Base-by-base conservation (phyloP, 2,113 vertebrate species). In the Albula glossodonta region DNA sequence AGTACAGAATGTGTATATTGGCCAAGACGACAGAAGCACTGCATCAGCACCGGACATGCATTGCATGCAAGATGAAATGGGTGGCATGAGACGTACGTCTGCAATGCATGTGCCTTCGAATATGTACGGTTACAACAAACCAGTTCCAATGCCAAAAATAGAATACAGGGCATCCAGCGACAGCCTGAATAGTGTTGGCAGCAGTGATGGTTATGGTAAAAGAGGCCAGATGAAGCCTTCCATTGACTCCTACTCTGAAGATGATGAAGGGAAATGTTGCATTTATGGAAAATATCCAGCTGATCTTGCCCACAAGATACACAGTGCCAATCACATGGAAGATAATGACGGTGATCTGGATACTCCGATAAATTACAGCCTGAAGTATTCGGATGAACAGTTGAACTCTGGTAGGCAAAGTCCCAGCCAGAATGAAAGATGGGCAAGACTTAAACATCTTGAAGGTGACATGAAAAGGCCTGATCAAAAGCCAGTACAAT, bases 351-450 rank as follows among this genome's bases (percentile, higher is more conserved):
- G 94, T 19, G 98, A 99, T 85, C 81, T 99, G 52, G 98, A 99
- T 88, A 99, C 98, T 13, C 98, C 98, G 81, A 99, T 99, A 93
- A 99, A 99, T 92, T 99, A 99, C 8, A 99, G 98, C 91, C 96
- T 99, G 51, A 99, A 99, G 90, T 99, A 99, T 87, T 99, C 98
- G 0, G 98, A 99, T 85, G 98, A 99, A 82, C 98, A 99, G 89
- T 92, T 99, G 82, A 99, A 99, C 90, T 99, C 98, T 48, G 98
- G 98, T 83, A 95, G 97, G 51, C 98, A 99, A 70, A 99, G 98
- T 86, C 98, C 98, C 13, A 96, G 94, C 85, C 97, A 97, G 86
- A 97, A 94, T 92, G 97, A 97, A 91, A 95, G 96, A 90, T 98
- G 97, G 97, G 94, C 96, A 90, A 95, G 96, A 87, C 92, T 96